A percentile compares a stretch with the other conserved stretches of the same genome.
These are phyloP conservation scores for Mantis religiosa DNA, from an alignment of 2,888 invertebrate species.

Conservation along the genomic window DNA sequence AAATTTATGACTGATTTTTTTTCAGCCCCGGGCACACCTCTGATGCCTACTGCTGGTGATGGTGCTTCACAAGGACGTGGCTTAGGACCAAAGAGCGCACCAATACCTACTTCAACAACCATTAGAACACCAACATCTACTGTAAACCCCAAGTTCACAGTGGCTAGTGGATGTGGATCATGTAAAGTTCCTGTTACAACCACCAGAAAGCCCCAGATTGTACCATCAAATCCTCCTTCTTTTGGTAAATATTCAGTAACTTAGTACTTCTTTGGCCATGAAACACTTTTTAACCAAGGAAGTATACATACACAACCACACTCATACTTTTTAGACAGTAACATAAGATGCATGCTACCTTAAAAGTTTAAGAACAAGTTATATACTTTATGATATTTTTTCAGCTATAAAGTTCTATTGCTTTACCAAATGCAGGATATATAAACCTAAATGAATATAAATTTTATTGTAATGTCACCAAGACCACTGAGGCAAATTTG, in stretches of 20 bases:
- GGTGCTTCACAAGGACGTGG: neutral
- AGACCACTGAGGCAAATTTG: too few relatives aligned
- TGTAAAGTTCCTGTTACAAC: conserved; percentile 6
- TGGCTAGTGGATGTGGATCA: neutral
- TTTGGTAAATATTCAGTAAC: neutral
- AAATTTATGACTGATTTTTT: neutral
- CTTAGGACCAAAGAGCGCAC: neutral
- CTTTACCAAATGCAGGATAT: too few relatives aligned
- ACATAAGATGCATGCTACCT: too few relatives aligned
- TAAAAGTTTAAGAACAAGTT: too few relatives aligned
- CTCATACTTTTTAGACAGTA: too few relatives aligned
- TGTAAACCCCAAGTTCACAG: neutral
- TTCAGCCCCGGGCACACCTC: neutral
- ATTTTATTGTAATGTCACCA: too few relatives aligned
- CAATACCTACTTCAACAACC: neutral
- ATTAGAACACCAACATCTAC: neutral
- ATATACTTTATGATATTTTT: too few relatives aligned
- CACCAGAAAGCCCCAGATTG: neutral
- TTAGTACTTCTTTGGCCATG: too few relatives aligned
- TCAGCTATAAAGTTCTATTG: too few relatives aligned
- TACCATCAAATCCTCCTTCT: neutral
- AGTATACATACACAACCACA: too few relatives aligned
- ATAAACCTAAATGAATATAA: too few relatives aligned
- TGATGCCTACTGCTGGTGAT: neutral
- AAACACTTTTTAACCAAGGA: too few relatives aligned